phyloP scores from a whole-genome alignment of 2,797 vertebrate species.

The Rhinoraja longicauda region DNA sequence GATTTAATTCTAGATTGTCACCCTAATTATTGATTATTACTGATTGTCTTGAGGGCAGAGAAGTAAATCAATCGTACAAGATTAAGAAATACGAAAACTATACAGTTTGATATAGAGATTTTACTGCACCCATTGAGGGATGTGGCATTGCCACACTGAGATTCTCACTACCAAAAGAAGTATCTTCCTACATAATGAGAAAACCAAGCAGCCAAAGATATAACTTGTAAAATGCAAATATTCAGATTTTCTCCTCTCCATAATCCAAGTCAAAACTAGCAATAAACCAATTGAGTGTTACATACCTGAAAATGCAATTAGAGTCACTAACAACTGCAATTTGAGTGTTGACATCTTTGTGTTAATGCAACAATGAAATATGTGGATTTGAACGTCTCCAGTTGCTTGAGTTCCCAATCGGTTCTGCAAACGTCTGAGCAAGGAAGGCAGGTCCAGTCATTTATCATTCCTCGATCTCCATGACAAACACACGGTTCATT shows the following conservation, averaged over 20 bases:
- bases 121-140: neutral
- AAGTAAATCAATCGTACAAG: neutral
- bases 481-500: slow-evolving; percentile 5
- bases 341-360: slow-evolving; percentile 43
- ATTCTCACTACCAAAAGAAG: neutral
- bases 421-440: neutral
- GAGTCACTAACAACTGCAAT: slow-evolving; percentile 52
- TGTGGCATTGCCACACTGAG: neutral
- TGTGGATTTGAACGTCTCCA: neutral
- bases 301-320: slow-evolving; percentile 54
- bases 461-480: slow-evolving; percentile 21
- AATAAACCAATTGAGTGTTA: neutral
- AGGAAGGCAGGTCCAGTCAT: neutral
- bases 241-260: neutral
- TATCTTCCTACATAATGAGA: neutral
- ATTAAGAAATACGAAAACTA: neutral
- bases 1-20: neutral
- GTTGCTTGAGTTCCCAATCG: slow-evolving; percentile 7
- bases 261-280: neutral
- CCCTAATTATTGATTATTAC: neutral
- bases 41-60: neutral
- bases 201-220: neutral
- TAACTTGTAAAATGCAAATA: neutral
- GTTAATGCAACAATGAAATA: neutral
- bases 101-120: neutral